Base-by-base conservation (phyloP, 2,113 vertebrate species). In the Sinocyclocheilus grahami region DNA sequence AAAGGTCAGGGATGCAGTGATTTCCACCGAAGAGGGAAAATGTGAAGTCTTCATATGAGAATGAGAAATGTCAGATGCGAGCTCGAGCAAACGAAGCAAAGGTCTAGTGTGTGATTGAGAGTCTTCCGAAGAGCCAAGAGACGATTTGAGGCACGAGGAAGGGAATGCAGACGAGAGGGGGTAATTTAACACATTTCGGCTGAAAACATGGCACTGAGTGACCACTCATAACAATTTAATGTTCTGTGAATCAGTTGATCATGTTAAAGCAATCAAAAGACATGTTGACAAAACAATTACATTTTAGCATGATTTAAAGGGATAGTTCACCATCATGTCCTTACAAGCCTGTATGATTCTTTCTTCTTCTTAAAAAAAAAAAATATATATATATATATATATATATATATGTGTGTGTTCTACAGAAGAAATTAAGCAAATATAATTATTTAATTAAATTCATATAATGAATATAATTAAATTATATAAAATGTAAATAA, bases 31-130 rank as follows among this genome's bases (percentile, higher is more conserved):
- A 10, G 27, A 55, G 72, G 42, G 84, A 60, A 63, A 69, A 67
- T n/a, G 71, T 78, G 74, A 71, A 86, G 69, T 77, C 74, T 71
- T 86, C 87, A 72, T 76, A 83, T 69, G 62, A 88, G 87, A 39
- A 63, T 55, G 84, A 72, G 80, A 83, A 86, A 88, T 88, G 80
- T 83, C 84, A 88, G 79, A 16, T 39, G 5, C 22, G 2, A 24
- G 58, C 53, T 30, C 10, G 75, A 60, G 75, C 80, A 39, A 69
- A 78, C 62, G 10, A 37, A 63, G 30, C 58, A 87, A 87, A 87
- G 82, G 83, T 81, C 77, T 79, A 2, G 9, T 42, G 51, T 27
- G 62, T 74, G 83, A 88, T 55, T 81, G 78, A 82, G 42, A 74
- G 53, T 55, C 24, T 69, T n/a, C 16, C 5, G 24, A 60, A 63